These are phyloP conservation scores for Catalaphyllia jardinei DNA, from an alignment of 64 coral and sea anemone species.

Conservation along the genomic window DNA sequence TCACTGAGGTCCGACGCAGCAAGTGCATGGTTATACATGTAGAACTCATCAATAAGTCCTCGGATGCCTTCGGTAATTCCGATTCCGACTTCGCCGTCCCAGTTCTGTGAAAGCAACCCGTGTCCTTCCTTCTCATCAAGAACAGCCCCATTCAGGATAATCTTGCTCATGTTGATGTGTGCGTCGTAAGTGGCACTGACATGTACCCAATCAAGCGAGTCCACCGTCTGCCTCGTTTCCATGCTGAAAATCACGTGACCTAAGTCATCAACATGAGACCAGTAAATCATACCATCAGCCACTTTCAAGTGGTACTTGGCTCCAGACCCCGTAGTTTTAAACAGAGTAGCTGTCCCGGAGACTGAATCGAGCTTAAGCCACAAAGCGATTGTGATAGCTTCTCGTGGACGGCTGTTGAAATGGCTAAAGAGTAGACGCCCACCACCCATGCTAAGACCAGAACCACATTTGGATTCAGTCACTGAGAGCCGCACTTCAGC, in stretches of 20 bases:
- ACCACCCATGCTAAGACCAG: conserved; percentile 68
- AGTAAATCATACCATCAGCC: conserved; percentile 71
- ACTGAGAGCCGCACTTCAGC: conserved; percentile 37
- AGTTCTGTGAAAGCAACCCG: conserved; percentile 88
- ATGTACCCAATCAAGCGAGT: conserved; percentile 77
- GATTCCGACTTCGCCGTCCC: conserved; percentile 83
- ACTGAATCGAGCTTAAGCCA: conserved; percentile 86
- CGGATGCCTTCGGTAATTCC: conserved; percentile 77
- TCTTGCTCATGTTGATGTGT: conserved; percentile 77
- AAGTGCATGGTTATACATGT: conserved; percentile 89
- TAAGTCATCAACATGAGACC: conserved; percentile 87
- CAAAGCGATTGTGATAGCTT: conserved; percentile 85
- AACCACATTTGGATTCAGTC: conserved; percentile 74
- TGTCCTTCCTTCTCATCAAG: conserved; percentile 76
- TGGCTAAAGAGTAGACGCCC: conserved; percentile 70
- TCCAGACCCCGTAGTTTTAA: conserved; percentile 74
- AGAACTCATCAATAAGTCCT: conserved; percentile 90
- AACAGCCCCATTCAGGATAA: conserved; percentile 84
- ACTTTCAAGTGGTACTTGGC: conserved; percentile 82
- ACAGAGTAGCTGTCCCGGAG: conserved; percentile 64
- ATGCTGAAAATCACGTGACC: conserved; percentile 83
- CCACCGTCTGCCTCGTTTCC: conserved; percentile 75
- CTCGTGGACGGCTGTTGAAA: conserved; percentile 74
- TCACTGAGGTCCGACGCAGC: conserved; percentile 80
- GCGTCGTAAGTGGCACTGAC: conserved; percentile 92